Conservation (phyloP, 2,113 vertebrate genomes). For the Oriolus oriolus region DNA sequence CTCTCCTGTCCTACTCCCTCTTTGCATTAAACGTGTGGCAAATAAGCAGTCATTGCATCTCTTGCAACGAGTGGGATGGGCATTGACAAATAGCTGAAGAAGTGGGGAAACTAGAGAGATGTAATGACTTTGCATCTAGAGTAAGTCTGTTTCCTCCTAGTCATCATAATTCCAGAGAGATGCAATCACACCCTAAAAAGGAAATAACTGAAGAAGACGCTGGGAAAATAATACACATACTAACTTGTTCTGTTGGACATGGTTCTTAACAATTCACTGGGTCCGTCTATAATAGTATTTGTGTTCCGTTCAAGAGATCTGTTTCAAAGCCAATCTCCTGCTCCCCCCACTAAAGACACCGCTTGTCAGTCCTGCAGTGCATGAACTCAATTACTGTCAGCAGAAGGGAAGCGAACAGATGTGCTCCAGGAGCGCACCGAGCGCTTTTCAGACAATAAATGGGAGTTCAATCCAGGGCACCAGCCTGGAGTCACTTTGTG, state of each 20-base stretch:
- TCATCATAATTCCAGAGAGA: background rate
- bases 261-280: background rate
- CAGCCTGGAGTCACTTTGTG: background rate
- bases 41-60: background rate
- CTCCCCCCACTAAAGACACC: background rate
- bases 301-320: background rate
- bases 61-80: background rate
- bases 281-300: background rate
- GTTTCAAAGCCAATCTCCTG: background rate
- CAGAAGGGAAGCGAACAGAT: background rate
- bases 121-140: background rate
- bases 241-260: background rate
- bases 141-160: background rate
- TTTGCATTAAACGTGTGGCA: background rate
- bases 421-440: background rate
- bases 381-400: background rate
- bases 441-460: background rate
- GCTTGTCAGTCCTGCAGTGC: background rate
- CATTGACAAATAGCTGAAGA: background rate
- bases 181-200: background rate
- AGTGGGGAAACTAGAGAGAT: background rate
- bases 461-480: background rate
- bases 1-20: background rate
- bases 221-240: background rate
- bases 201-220: background rate